A percentile compares a stretch with the other conserved stretches of the same genome.
These are phyloP conservation scores for Axis porcinus DNA, from an alignment of 2,113 vertebrate species.

Conservation along the genomic window DNA sequence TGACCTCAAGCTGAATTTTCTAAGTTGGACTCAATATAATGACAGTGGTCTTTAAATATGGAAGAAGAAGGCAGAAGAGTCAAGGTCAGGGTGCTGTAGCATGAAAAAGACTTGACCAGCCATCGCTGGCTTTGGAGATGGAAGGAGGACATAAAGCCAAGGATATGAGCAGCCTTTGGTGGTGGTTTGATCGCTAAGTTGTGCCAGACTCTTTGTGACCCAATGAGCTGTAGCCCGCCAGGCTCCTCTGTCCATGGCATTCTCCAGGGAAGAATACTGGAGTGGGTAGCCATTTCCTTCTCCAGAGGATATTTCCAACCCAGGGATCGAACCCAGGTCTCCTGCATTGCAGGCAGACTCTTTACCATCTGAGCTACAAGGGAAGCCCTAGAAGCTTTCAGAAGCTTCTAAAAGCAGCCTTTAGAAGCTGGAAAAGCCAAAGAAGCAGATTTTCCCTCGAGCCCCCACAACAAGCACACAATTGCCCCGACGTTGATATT, in stretches of 20 bases:
- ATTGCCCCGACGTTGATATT: background rate
- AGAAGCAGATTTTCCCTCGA: background rate
- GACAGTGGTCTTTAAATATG: background rate
- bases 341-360: background rate
- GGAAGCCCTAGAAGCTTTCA: background rate
- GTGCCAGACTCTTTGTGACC: background rate
- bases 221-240: background rate
- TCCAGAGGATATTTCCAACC: background rate
- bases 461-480: background rate
- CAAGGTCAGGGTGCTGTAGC: background rate
- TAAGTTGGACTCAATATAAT: background rate
- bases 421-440: background rate
- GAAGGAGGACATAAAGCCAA: background rate
- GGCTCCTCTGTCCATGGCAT: background rate
- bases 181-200: background rate
- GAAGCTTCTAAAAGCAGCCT: background rate
- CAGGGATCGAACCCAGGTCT: background rate
- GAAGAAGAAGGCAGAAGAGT: background rate
- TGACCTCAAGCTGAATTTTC: background rate
- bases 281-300: background rate
- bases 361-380: background rate
- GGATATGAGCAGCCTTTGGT: background rate
- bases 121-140: background rate
- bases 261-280: background rate
- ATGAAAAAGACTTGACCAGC: background rate